These are phyloP conservation scores for Chaitophorus viminalis DNA, from an alignment of 2,888 invertebrate species.

Conservation along the genomic window DNA sequence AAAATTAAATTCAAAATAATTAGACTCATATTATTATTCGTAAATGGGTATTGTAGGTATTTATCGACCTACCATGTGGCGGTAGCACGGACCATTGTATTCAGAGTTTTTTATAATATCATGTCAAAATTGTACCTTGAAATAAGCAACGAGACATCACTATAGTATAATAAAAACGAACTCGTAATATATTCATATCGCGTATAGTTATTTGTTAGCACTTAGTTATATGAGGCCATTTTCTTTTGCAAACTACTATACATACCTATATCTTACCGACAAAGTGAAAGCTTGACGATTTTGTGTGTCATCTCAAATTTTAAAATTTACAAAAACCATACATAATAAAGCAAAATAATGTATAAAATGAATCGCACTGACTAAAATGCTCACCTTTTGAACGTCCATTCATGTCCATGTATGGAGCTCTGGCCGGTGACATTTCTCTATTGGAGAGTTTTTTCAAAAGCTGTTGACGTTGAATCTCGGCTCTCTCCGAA, in stretches of 20 bases:
- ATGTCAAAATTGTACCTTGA: slow-evolving; percentile 36
- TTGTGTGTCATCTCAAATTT: neutral
- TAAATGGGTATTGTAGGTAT: slow-evolving; percentile 18
- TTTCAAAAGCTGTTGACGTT: slow-evolving; percentile 61
- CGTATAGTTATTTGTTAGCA: slow-evolving; percentile 6
- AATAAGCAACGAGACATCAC: slow-evolving; percentile 20
- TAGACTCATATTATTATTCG: neutral
- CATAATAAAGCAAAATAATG: neutral
- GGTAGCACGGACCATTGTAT: neutral
- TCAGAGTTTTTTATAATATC: slow-evolving; percentile 7
- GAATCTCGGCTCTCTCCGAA: slow-evolving; percentile 61
- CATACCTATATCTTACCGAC: neutral
- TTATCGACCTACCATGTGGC: slow-evolving; percentile 3
- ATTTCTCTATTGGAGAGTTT: slow-evolving; percentile 62
- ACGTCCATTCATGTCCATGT: slow-evolving; percentile 65
- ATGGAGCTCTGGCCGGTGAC: slow-evolving; percentile 63
- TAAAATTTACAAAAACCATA: neutral
- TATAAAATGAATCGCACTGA: neutral
- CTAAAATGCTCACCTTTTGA: slow-evolving; percentile 61
- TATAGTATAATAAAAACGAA: slow-evolving; percentile 25
- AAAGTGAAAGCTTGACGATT: neutral
- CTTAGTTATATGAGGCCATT: neutral
- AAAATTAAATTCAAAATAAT: slow-evolving; percentile 19
- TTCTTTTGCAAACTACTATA: slow-evolving; percentile 16
- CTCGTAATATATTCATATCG: slow-evolving; percentile 26